phyloP scores from a whole-genome alignment of 2,797 vertebrate species.

The Coluber constrictor region DNA sequence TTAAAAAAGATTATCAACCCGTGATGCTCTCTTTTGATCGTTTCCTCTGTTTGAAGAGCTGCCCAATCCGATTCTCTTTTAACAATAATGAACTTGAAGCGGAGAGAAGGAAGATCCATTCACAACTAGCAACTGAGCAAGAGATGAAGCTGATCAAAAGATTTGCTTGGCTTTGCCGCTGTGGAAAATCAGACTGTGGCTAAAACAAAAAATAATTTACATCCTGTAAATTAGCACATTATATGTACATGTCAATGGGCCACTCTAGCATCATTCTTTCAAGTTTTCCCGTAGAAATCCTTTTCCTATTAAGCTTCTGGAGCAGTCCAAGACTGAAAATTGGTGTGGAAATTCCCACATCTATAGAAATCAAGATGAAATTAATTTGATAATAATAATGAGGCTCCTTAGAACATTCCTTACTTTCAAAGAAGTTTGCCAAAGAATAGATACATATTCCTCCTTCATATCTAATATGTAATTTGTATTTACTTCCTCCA shows the following conservation, averaged over 20 bases:
- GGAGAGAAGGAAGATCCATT: not conserved
- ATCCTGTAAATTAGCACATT: not conserved
- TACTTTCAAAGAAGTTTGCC: not conserved
- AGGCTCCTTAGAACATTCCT: not conserved
- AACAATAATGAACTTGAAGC: not conserved
- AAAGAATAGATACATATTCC: not conserved
- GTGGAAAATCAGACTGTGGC: not conserved
- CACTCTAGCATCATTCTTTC: not conserved
- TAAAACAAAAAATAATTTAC: not conserved
- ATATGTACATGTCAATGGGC: not conserved
- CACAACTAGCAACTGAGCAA: not conserved
- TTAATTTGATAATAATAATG: not conserved
- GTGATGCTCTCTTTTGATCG: not conserved
- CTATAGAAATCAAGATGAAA: not conserved
- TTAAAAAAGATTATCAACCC: not conserved
- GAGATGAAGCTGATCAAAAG: not conserved
- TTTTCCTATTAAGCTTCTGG: not conserved
- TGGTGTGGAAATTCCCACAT: not conserved
- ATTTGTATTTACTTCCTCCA: not conserved
- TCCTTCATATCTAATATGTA: not conserved
- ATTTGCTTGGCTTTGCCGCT: not conserved
- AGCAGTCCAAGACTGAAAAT: not conserved
- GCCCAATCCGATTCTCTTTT: not conserved
- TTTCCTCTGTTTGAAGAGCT: not conserved
- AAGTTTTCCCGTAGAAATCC: not conserved